A percentile compares a stretch with the other conserved stretches of the same genome.
Evolutionary conservation across 2,797 vertebrate species (phyloP).

Genomic region (Zalophus californianus): DNA sequence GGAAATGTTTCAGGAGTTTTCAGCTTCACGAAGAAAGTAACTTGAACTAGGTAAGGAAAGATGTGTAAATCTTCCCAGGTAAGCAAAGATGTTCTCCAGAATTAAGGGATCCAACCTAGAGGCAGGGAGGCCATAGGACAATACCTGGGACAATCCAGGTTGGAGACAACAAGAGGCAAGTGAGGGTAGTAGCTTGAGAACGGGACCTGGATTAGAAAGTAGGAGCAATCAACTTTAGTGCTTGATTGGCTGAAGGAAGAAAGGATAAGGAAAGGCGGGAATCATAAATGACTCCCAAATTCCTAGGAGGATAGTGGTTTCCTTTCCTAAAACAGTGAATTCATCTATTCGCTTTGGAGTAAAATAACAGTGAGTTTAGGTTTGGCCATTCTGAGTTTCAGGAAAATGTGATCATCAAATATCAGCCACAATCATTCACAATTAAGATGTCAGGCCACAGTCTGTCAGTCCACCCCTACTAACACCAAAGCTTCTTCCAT

Average conservation of each 20-base stretch:
- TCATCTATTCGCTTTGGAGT: not conserved
- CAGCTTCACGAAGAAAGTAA: not conserved
- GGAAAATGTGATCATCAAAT: not conserved
- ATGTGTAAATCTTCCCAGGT: not conserved
- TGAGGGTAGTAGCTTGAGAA: not conserved
- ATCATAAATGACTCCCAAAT: not conserved
- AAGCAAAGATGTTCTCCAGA: not conserved
- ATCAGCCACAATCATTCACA: not conserved
- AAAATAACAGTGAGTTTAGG: not conserved
- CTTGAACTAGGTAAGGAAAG: not conserved
- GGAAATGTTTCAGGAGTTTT: not conserved
- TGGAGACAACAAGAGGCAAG: not conserved
- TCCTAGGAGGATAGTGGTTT: not conserved
- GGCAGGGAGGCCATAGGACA: not conserved
- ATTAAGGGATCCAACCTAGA: not conserved
- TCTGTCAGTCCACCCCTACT: not conserved
- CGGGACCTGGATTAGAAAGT: not conserved
- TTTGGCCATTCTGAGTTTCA: not conserved
- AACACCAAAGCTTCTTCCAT: not conserved
- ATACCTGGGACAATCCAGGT: not conserved
- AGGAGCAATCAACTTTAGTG: not conserved
- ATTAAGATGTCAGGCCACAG: not conserved
- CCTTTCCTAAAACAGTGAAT: not conserved
- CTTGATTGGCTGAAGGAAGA: not conserved
- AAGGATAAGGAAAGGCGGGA: not conserved